These are phyloP conservation scores for Furcifer pardalis DNA, from an alignment of 2,797 vertebrate species.

Conservation along the genomic window DNA sequence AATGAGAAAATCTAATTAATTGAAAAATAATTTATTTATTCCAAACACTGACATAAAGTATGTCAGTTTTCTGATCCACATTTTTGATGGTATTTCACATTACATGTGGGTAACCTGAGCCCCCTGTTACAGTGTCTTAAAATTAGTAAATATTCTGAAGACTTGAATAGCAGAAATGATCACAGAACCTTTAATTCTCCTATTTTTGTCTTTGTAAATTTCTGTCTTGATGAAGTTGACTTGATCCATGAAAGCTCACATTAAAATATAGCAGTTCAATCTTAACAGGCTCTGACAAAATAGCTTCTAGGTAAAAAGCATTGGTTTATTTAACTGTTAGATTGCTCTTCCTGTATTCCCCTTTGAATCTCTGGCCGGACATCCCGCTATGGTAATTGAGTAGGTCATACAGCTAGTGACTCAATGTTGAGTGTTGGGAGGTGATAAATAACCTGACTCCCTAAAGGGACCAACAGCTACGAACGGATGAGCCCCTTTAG, in stretches of 20 bases:
- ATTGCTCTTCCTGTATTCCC: constrained; percentile 33
- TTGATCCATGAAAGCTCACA: too few relatives aligned
- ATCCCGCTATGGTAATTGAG: too few relatives aligned
- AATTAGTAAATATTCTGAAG: neutral
- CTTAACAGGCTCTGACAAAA: constrained; percentile 45
- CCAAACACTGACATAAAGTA: neutral
- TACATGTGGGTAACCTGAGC: neutral
- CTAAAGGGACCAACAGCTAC: too few relatives aligned
- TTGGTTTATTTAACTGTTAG: constrained; percentile 37
- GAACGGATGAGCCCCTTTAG: too few relatives aligned
- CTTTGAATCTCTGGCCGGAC: too few relatives aligned
- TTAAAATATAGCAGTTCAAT: too few relatives aligned
- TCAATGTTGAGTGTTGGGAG: too few relatives aligned
- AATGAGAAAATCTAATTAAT: too few relatives aligned
- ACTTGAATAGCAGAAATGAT: constrained; percentile 33
- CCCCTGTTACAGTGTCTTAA: neutral
- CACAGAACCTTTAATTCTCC: neutral
- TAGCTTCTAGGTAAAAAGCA: constrained; percentile 40
- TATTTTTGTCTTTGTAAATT: neutral
- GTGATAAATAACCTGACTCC: too few relatives aligned
- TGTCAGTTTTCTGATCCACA: neutral
- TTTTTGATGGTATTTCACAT: neutral
- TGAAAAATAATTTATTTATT: too few relatives aligned
- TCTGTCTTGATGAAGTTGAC: too few relatives aligned
- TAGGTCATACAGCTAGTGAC: too few relatives aligned